Conservation (phyloP, 1,140 invertebrate genomes). For the Zophobas atratus region DNA sequence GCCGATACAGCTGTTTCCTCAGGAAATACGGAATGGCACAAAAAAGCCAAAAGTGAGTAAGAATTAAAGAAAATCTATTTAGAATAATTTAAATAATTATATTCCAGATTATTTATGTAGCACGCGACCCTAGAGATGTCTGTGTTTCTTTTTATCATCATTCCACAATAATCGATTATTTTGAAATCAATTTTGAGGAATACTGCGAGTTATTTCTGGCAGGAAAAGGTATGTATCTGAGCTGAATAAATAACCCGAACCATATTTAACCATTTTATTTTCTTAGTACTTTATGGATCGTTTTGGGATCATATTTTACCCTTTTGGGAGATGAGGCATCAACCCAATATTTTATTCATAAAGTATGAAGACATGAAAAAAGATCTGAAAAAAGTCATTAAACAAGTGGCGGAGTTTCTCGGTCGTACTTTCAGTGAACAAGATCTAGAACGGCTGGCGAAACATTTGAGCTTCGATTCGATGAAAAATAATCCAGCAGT, state of each 20-base stretch:
- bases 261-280: background rate
- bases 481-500: slow-evolving; percentile 81
- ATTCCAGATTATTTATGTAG: slow-evolving; percentile 83
- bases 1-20: slow-evolving; percentile 77
- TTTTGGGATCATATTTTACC: slow-evolving; percentile 75
- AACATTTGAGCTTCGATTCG: slow-evolving; percentile 76
- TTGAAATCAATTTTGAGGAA: slow-evolving; percentile 75
- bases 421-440: slow-evolving; percentile 69
- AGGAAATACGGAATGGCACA: slow-evolving; percentile 69
- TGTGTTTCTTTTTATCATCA: slow-evolving; percentile 86
- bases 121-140: slow-evolving; percentile 86
- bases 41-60: slow-evolving; percentile 69
- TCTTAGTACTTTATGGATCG: slow-evolving; percentile 71
- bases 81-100: background rate
- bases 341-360: slow-evolving; percentile 74
- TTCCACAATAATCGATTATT: slow-evolving; percentile 73
- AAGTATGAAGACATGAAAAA: slow-evolving; percentile 80
- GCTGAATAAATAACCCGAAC: background rate
- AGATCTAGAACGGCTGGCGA: slow-evolving; percentile 69
- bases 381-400: slow-evolving; percentile 75
- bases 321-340: slow-evolving; percentile 72
- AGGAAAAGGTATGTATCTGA: slow-evolving; percentile 68
- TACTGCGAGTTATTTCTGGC: slow-evolving; percentile 77
- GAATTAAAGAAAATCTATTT: background rate
- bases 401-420: slow-evolving; percentile 74